A percentile compares a stretch with the other conserved stretches of the same genome.
Evolutionary conservation across 2,797 vertebrate species (phyloP).

Genomic region (Caiman crocodilus): DNA sequence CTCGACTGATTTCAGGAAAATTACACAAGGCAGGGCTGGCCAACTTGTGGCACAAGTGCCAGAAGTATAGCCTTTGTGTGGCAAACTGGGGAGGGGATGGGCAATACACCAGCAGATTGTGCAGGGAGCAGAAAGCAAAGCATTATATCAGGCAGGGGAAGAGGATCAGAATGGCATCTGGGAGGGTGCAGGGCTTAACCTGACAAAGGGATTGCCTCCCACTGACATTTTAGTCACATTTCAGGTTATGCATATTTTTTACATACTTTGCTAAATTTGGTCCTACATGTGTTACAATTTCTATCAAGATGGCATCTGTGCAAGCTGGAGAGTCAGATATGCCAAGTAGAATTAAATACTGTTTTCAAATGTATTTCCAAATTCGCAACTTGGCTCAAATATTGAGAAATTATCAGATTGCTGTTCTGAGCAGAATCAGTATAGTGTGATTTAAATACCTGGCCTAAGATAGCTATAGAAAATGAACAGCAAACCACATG

Average conservation of each 20-base stretch:
- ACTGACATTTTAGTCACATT: too few species aligned
- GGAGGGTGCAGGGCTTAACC: too few species aligned
- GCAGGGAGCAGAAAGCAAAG: too few species aligned
- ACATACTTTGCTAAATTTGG: not conserved
- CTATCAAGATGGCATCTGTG: not conserved
- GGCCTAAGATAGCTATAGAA: conserved; percentile 48
- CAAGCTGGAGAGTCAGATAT: not conserved
- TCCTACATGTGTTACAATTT: not conserved
- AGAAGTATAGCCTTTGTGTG: not conserved
- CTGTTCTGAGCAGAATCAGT: conserved; percentile 43
- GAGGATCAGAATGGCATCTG: too few species aligned
- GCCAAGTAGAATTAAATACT: conserved; percentile 1
- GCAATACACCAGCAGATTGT: too few species aligned
- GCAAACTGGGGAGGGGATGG: too few species aligned
- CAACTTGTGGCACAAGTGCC: not conserved
- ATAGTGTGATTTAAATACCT: conserved; percentile 53
- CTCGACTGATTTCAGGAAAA: not conserved
- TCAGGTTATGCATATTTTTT: fast-evolving
- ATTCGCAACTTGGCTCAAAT: conserved; percentile 19
- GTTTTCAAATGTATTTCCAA: conserved; percentile 37
- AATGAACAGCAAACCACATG: conserved; percentile 61
- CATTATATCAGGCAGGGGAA: too few species aligned
- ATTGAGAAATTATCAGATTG: conserved; percentile 18
- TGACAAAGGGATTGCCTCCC: too few species aligned
- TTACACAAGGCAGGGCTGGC: not conserved